These are phyloP conservation scores for Tipula helvola DNA, from an alignment of 2,888 invertebrate genomes.

Conservation along the genomic window DNA sequence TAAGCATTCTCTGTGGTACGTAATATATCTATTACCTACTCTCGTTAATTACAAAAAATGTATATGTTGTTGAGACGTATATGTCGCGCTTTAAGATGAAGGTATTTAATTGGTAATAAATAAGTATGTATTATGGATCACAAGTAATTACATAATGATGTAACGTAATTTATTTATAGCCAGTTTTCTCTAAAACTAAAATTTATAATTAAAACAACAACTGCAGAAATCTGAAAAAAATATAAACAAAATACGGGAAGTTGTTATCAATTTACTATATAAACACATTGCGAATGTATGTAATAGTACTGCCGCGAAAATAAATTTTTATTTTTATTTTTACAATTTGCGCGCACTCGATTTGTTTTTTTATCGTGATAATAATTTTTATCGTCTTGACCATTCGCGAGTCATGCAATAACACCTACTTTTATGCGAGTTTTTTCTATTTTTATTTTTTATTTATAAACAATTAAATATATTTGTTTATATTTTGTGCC, in stretches of 20 bases:
- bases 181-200: background rate
- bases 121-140: background rate
- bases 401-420: background rate
- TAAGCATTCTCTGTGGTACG: background rate
- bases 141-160: background rate
- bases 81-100: background rate
- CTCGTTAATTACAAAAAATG: background rate
- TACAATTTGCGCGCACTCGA: background rate
- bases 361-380: background rate
- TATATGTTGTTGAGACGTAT: background rate
- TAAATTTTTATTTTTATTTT: background rate
- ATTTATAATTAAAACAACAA: background rate
- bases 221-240: background rate
- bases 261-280: background rate
- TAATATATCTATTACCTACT: background rate
- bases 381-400: background rate
- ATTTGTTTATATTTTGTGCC: background rate
- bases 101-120: background rate
- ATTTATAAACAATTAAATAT: background rate
- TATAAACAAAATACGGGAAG: background rate
- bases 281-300: background rate
- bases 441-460: background rate
- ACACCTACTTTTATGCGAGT: background rate
- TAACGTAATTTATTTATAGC: background rate
- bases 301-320: background rate